Base-by-base conservation (phyloP, 2,113 vertebrate species). In the Crotalus helleri region DNA sequence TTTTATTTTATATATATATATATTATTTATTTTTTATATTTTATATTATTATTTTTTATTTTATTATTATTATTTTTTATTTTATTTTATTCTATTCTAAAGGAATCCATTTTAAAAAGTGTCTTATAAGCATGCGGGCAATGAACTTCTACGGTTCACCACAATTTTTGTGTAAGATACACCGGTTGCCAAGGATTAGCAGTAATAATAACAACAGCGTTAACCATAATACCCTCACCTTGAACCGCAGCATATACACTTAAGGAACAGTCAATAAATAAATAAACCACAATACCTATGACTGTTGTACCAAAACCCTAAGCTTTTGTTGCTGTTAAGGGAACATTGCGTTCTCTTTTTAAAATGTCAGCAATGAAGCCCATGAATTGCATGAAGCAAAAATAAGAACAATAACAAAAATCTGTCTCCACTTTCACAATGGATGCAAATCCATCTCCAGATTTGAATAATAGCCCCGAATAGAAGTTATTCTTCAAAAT, bases 51-150 rank as follows among this genome's bases (percentile, higher is more conserved):
- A 46, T 49, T 49, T 6, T 49, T n/a, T n/a, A 49, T 6, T 6
- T 49, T 49, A 7, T 49, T 49, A 6, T 49, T 49, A 5, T 49
- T 6, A 49, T 49, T 49, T 49, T 49, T 85, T 81, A 44, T 74
- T n/a, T n/a, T n/a, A n/a, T n/a, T n/a, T n/a, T n/a, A n/a, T n/a
- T n/a, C 93, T 97, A 64, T 81, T 85, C 93, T 58, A 96, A 96
- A 93, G 93, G 92, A 92, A 44, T 85, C 92, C 88, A 88, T 51
- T 92, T 74, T 74, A 44, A 93, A 39, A 9, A 94, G 92, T 95
- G 46, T 3, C 92, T 58, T 61, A 92, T 94, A 85, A 93, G 39
- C 69, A 89, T 1, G 4, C 29, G 10, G 39, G 64, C 93, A 86
- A 81, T 33, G 24, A 74, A 93, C 88, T 92, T 90, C 92, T 69